A percentile compares a stretch with the other conserved stretches of the same genome.
Evolutionary conservation across 2,113 vertebrate species (phyloP).

Genomic region (Psittacula cyanocephala): DNA sequence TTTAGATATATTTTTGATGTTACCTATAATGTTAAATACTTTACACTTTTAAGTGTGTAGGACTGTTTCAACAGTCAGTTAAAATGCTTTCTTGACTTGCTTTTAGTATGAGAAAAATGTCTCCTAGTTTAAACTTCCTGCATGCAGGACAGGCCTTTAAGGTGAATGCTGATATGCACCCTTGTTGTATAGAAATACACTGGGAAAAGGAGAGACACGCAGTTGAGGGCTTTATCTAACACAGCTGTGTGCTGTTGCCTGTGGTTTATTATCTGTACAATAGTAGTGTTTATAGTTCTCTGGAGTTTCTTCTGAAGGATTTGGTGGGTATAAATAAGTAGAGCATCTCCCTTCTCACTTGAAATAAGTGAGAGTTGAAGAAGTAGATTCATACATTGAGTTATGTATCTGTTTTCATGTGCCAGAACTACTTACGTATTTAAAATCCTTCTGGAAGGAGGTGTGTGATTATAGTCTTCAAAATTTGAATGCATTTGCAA

Average conservation of each 20-base stretch:
- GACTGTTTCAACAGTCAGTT: neutral
- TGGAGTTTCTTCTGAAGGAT: neutral
- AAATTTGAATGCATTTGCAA: neutral
- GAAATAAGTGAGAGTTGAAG: neutral
- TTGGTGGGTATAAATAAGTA: neutral
- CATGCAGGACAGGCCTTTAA: neutral
- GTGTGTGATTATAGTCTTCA: neutral
- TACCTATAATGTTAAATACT: neutral
- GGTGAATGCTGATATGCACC: fast-evolving
- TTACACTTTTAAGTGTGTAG: neutral
- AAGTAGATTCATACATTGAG: neutral
- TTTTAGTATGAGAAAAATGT: neutral
- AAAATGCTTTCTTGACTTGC: neutral
- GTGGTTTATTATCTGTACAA: neutral
- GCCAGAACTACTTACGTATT: neutral
- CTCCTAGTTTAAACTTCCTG: neutral
- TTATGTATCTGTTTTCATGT: neutral
- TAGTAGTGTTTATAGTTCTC: neutral
- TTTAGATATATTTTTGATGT: neutral
- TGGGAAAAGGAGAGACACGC: neutral
- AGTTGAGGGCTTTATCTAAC: neutral
- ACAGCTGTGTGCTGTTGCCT: neutral
- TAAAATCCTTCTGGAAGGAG: neutral
- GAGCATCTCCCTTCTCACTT: neutral
- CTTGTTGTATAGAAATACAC: neutral